These are phyloP conservation scores for Syrista parreyssii DNA, from an alignment of 2,888 invertebrate species.

Conservation along the genomic window DNA sequence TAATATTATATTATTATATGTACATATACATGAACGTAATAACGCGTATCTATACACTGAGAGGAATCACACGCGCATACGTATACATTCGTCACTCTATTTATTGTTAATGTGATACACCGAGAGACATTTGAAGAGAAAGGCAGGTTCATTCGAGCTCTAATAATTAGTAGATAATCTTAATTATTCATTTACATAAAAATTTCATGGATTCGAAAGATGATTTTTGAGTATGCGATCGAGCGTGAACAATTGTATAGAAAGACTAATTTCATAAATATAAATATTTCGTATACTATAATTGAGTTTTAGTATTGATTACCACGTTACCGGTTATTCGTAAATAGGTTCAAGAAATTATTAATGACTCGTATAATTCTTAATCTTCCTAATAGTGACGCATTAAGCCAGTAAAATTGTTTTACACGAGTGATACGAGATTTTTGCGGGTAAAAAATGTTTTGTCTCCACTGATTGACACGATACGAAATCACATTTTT, in stretches of 20 bases:
- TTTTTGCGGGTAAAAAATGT: not conserved
- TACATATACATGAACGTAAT: constrained; percentile 46
- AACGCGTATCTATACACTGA: constrained; percentile 6
- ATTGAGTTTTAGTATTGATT: not conserved
- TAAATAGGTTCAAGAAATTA: not conserved
- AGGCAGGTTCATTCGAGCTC: constrained; percentile 58
- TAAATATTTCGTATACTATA: constrained; percentile 64
- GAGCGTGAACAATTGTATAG: constrained; percentile 62
- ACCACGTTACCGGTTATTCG: not conserved
- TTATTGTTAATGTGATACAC: constrained; percentile 49
- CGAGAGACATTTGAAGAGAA: constrained; percentile 40
- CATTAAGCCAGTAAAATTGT: not conserved
- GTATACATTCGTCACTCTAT: constrained; percentile 51
- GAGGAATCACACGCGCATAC: constrained; percentile 16
- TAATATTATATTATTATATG: constrained; percentile 40
- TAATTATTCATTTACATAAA: constrained; percentile 48
- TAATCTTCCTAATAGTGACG: not conserved
- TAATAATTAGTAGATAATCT: constrained; percentile 49
- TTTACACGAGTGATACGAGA: not conserved
- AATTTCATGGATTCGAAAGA: constrained; percentile 48
- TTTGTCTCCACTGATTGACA: not conserved
- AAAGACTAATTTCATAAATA: constrained; percentile 66
- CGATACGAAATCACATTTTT: not conserved
- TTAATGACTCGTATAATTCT: not conserved
- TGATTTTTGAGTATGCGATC: constrained; percentile 45